phyloP scores from a whole-genome alignment of 2,113 vertebrate species.

The Grammomys dolichurus region DNA sequence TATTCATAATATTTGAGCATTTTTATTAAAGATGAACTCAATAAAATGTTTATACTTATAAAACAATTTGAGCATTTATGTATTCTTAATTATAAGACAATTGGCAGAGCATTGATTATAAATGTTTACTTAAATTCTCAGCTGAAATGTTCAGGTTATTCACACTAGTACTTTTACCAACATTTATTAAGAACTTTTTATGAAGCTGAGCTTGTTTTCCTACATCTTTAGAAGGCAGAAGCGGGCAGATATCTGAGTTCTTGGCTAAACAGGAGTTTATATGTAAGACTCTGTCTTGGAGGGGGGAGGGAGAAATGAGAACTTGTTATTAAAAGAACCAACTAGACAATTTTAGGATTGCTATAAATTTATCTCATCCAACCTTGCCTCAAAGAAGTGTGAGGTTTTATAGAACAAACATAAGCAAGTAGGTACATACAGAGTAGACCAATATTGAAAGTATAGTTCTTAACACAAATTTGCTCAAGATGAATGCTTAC shows the following conservation, averaged over 20 bases:
- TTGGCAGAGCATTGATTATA: constrained; percentile 14
- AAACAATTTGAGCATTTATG: background rate
- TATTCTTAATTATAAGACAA: constrained; percentile 12
- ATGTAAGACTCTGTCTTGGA: background rate
- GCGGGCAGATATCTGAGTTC: background rate
- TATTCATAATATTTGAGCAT: constrained; percentile 41
- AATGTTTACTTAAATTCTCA: constrained; percentile 55
- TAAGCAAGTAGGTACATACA: background rate
- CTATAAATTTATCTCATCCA: background rate
- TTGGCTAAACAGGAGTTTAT: background rate
- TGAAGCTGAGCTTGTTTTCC: background rate
- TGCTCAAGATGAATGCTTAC: constrained; percentile 10
- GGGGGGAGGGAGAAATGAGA: background rate
- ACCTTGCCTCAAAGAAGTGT: background rate
- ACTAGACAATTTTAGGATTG: background rate
- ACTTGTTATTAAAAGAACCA: constrained; percentile 44
- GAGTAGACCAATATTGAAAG: background rate
- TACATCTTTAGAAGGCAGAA: background rate
- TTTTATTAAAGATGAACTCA: constrained; percentile 9
- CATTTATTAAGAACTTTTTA: background rate
- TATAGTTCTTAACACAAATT: background rate
- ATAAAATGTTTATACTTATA: constrained; percentile 57
- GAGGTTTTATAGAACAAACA: background rate
- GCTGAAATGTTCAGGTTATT: constrained; percentile 9
- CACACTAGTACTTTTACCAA: background rate